Percentiles rank a stretch among this genome's conserved stretches.
Conservation (phyloP, 2,888 invertebrate genomes). For the Metellina segmentata region DNA sequence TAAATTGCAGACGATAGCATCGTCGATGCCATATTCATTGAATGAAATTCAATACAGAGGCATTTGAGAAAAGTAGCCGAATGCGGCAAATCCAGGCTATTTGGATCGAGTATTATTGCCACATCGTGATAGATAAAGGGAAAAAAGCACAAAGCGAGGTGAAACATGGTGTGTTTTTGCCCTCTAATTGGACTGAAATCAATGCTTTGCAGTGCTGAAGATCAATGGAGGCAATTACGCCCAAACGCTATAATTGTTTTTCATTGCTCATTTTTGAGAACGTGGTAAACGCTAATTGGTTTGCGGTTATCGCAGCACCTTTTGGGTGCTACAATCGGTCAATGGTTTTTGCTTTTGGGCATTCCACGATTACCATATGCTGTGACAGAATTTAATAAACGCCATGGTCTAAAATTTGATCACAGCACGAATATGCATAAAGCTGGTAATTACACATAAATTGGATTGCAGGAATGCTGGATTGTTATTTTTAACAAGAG, state of each 20-base stretch:
- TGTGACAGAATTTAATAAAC: slow-evolving; percentile 16
- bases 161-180: background rate
- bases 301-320: background rate
- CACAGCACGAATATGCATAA: background rate
- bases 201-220: background rate
- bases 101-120: background rate
- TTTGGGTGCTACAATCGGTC: background rate
- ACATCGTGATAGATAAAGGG: background rate
- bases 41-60: slow-evolving; percentile 34
- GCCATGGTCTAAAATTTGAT: background rate
- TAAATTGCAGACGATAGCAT: slow-evolving; percentile 15
- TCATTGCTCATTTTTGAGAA: background rate
- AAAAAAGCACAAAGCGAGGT: background rate
- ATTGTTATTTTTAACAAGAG: background rate
- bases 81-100: background rate
- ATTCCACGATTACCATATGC: background rate
- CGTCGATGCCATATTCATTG: slow-evolving; percentile 9
- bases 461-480: background rate
- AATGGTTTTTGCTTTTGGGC: background rate
- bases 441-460: slow-evolving; percentile 29
- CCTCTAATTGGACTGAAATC: background rate
- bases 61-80: background rate
- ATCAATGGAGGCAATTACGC: background rate
- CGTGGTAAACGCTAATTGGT: slow-evolving; percentile 5
- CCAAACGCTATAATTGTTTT: background rate